Conservation (phyloP, 1,140 invertebrate species). For the Medauroidea extradentata region DNA sequence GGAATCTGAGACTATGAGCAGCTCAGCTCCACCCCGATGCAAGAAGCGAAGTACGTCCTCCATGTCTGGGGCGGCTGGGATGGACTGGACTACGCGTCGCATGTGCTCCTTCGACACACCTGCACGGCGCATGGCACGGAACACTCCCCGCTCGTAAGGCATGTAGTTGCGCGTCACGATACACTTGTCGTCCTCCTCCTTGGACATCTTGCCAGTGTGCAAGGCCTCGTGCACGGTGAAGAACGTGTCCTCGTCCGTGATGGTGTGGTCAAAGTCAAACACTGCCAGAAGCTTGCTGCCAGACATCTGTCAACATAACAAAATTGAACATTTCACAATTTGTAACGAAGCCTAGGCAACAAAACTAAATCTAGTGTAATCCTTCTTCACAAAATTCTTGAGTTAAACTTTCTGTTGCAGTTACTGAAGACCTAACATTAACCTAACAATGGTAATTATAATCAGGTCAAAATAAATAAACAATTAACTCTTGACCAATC, state of each 20-base stretch:
- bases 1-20: slow-evolving; percentile 80
- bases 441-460: too few relatives aligned
- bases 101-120: slow-evolving; percentile 50
- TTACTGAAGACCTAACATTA: too few relatives aligned
- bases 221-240: slow-evolving; percentile 58
- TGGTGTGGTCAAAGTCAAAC: slow-evolving; percentile 79
- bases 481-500: too few relatives aligned
- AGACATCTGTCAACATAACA: slow-evolving; percentile 24
- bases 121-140: slow-evolving; percentile 56
- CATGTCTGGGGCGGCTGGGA: slow-evolving; percentile 59
- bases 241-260: slow-evolving; percentile 74
- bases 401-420: too few relatives aligned
- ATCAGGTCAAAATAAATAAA: too few relatives aligned
- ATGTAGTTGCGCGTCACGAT: slow-evolving; percentile 59
- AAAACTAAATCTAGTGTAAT: too few relatives aligned
- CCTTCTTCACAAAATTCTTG: too few relatives aligned
- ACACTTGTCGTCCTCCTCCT: slow-evolving; percentile 50
- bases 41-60: slow-evolving; percentile 53
- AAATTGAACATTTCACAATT: too few relatives aligned
- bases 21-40: slow-evolving; percentile 52
- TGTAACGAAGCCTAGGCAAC: too few relatives aligned
- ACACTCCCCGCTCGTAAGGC: slow-evolving; percentile 68
- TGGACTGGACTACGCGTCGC: slow-evolving; percentile 47
- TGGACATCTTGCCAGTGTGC: slow-evolving; percentile 47
- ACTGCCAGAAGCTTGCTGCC: slow-evolving; percentile 53